Evolutionary conservation across 2,888 invertebrate genomes (phyloP).

Genomic region (Nineta flava): DNA sequence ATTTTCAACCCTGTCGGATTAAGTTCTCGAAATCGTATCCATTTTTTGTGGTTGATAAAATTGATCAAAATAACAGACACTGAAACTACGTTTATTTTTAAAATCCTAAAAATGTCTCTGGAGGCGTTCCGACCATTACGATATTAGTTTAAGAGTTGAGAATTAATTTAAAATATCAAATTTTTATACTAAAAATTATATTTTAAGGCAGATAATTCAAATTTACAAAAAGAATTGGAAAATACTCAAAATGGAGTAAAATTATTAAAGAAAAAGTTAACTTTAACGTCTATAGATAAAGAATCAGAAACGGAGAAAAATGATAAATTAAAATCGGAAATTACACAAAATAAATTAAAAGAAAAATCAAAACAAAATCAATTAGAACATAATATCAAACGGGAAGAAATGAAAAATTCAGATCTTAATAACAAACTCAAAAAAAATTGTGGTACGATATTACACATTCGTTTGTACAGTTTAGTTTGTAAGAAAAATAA

Average conservation of each 20-base stretch:
- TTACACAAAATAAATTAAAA: not conserved
- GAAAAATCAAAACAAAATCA: not conserved
- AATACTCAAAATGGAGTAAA: not conserved
- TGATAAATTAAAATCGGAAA: not conserved
- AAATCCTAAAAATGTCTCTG: too few species aligned
- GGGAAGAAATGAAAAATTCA: not conserved
- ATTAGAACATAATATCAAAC: not conserved
- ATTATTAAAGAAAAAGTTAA: not conserved
- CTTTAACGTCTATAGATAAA: not conserved
- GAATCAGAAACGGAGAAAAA: not conserved
- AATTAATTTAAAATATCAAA: too few species aligned
- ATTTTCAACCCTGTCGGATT: too few species aligned
- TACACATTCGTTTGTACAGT: too few species aligned
- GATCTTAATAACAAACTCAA: not conserved
- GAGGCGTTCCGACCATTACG: too few species aligned
- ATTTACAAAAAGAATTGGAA: not conserved
- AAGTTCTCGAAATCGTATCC: too few species aligned
- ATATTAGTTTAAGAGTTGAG: too few species aligned
- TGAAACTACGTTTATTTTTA: too few species aligned
- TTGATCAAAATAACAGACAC: too few species aligned
- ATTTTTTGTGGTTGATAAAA: too few species aligned
- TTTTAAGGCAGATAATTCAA: not conserved
- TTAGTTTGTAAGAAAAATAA: too few species aligned
- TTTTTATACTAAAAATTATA: too few species aligned
- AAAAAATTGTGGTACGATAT: constrained; percentile 1